Conservation (phyloP, 2,888 invertebrate genomes). For the Drosophila diplacantha region DNA sequence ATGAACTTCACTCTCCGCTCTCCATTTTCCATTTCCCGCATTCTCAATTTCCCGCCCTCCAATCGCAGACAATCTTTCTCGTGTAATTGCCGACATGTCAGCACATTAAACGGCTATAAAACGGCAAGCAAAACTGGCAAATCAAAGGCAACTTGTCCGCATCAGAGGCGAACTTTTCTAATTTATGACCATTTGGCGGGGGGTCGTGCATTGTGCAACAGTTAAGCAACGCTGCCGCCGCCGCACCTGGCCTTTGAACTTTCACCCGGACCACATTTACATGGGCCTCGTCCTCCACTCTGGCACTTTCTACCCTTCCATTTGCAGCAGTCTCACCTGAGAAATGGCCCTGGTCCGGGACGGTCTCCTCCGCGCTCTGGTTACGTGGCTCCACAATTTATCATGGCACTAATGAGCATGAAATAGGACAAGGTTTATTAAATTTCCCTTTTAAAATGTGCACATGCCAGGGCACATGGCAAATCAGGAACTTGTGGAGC, state of each 20-base stretch:
- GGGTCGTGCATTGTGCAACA: slow-evolving; percentile 53
- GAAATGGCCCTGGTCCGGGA: slow-evolving; percentile 19
- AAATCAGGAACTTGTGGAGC: slow-evolving; percentile 21
- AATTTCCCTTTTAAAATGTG: slow-evolving; percentile 68
- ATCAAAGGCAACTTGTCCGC: slow-evolving; percentile 66
- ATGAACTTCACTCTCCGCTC: slow-evolving; percentile 33
- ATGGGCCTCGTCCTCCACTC: slow-evolving; percentile 25
- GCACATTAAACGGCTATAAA: slow-evolving; percentile 69
- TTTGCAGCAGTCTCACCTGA: slow-evolving; percentile 24
- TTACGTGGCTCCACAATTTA: slow-evolving; percentile 55
- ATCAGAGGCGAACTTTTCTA: slow-evolving; percentile 59
- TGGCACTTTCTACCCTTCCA: not conserved
- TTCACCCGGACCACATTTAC: slow-evolving; percentile 48
- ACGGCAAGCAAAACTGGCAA: slow-evolving; percentile 54
- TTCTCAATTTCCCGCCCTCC: slow-evolving; percentile 8
- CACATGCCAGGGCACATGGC: slow-evolving; percentile 55
- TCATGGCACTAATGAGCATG: slow-evolving; percentile 71
- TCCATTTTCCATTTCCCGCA: not conserved
- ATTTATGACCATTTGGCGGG: slow-evolving; percentile 56
- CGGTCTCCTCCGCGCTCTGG: slow-evolving; percentile 34
- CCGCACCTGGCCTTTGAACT: slow-evolving; percentile 46
- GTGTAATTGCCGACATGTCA: slow-evolving; percentile 65
- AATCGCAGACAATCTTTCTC: slow-evolving; percentile 29
- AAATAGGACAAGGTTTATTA: slow-evolving; percentile 70
- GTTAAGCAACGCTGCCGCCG: slow-evolving; percentile 46